Evolutionary conservation across 2,113 vertebrate species (phyloP), one percentile per base, ranked within the genome.

Genomic region (Platysteira castanea): DNA sequence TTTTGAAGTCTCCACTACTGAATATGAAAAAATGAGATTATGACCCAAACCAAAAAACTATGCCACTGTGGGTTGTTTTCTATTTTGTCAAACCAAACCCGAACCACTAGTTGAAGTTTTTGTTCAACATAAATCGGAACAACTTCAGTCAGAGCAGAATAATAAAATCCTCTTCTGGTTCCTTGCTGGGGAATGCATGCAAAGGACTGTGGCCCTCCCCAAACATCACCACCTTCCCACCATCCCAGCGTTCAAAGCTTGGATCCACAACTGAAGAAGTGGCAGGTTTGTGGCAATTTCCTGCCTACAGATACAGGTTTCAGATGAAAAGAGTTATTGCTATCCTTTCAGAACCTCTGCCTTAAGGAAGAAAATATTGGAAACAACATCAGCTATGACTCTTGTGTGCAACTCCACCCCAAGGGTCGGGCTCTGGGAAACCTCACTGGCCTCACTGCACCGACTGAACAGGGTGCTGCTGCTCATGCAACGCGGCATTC

Each of bases 391-490:
- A 60, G 35, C 31, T 10, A 4, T 0, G 1, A 31, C 41, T 44
- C n/a, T 9, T 19, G 31, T 4, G 33, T 20, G 13, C 23, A 33
- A 16, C 2, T 37, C 41, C 4, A 1, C 1, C 3, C 44, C 6
- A 31, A 47, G 7, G 19, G 17, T 26, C 2, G 1, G 4, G 44
- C 28, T 61, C 46, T 30, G 46, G 56, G 47, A 14, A 67, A 24
- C n/a, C 80, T 47, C 1, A 0, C 27, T 13, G 61, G 35, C 17
- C 39, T 15, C 7, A 5, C 11, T 1, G 27, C 18, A 12, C n/a
- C 1, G 1, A 4, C 21, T 3, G 17, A 23, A 3, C 12, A 15
- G 8, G 17, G 26, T 2, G 8, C 0, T 39, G 64, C 47, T 67
- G 87, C 16, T 65, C 9, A 0, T 13, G 11, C 21, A 8, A 33